A percentile compares a stretch with the other conserved stretches of the same genome.
phyloP scores from a whole-genome alignment of 2,888 invertebrate species.

The Drosophila diplacantha region DNA sequence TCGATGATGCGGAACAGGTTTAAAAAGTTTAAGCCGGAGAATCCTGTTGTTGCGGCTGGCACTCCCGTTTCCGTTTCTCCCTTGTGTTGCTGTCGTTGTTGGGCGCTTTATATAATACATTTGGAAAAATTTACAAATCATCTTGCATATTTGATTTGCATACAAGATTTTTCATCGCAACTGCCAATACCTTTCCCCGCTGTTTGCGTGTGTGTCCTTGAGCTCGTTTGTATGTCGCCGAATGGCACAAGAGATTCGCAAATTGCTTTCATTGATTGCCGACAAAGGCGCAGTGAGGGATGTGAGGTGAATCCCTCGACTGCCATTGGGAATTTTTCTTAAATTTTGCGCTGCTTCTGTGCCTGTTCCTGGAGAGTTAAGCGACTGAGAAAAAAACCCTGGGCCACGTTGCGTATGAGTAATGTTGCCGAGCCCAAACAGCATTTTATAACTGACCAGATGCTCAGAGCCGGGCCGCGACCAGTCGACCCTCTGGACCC shows the following conservation, averaged over 20 bases:
- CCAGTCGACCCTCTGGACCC: constrained; percentile 14
- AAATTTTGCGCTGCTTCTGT: constrained; percentile 39
- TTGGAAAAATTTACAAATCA: constrained; percentile 69
- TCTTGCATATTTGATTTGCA: constrained; percentile 70
- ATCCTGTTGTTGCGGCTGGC: constrained; percentile 31
- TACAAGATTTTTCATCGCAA: constrained; percentile 45
- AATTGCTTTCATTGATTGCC: constrained; percentile 70
- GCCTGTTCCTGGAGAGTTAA: constrained; percentile 4
- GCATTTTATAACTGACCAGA: constrained; percentile 43
- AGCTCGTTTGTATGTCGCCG: constrained; percentile 58
- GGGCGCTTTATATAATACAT: constrained; percentile 52
- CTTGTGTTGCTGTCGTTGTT: constrained; percentile 2
- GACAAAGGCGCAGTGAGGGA: constrained; percentile 45
- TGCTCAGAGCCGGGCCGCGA: constrained; percentile 24
- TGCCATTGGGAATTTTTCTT: constrained; percentile 42
- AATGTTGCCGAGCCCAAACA: constrained; percentile 44
- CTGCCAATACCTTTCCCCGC: constrained; percentile 41
- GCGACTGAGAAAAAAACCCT: constrained; percentile 11
- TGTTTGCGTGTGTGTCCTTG: constrained; percentile 39
- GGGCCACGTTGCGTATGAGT: constrained; percentile 51
- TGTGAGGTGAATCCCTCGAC: constrained; percentile 7
- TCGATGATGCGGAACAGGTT: constrained; percentile 21
- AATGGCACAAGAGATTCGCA: constrained; percentile 65
- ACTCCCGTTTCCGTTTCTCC: background rate
- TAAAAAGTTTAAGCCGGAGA: constrained; percentile 32